These are phyloP conservation scores for Eolophus roseicapilla DNA, from an alignment of 2,113 vertebrate genomes.

Conservation along the genomic window DNA sequence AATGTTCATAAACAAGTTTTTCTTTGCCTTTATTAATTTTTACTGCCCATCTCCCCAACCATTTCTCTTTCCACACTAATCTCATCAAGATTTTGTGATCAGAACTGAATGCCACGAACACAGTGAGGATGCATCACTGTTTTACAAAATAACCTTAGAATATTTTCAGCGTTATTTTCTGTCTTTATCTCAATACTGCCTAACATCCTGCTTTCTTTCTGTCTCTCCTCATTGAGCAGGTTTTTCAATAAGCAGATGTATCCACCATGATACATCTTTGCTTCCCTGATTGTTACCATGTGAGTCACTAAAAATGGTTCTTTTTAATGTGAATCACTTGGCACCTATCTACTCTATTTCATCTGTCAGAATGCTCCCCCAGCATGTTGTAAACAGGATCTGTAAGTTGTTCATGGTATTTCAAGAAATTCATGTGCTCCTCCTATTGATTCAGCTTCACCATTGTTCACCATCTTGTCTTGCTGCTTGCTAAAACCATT, in stretches of 20 bases:
- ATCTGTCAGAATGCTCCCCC: neutral
- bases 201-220: neutral
- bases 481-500: neutral
- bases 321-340: neutral
- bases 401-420: neutral
- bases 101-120: neutral
- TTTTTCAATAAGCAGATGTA: constrained; percentile 7
- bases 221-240: neutral
- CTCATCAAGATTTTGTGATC: neutral
- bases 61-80: neutral
- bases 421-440: neutral
- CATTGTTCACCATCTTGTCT: neutral
- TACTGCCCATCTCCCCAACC: neutral
- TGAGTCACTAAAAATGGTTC: constrained; percentile 1
- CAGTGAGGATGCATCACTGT: neutral
- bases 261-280: neutral
- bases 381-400: neutral
- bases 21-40: constrained; percentile 10
- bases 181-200: neutral
- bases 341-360: neutral
- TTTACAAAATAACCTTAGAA: neutral
- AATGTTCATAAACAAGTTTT: neutral
- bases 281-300: neutral
- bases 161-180: constrained; percentile 14
- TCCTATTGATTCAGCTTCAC: neutral